These are phyloP conservation scores for Oreochromis aureus DNA, from an alignment of 2,113 vertebrate species.

Conservation along the genomic window DNA sequence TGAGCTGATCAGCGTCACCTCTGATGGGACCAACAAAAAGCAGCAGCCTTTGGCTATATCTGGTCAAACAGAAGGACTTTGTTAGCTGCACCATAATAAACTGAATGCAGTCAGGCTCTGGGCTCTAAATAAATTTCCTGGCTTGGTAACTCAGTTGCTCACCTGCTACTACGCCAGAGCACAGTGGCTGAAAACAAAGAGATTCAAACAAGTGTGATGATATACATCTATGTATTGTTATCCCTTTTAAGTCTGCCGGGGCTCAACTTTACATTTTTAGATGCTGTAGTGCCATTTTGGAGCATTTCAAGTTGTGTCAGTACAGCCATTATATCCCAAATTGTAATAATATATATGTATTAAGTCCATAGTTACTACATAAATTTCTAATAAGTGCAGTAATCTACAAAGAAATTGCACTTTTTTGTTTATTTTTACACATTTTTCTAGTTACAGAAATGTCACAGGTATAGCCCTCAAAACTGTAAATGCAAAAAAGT, in stretches of 20 bases:
- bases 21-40: constrained; percentile 43
- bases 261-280: neutral
- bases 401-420: neutral
- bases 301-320: neutral
- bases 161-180: constrained; percentile 23
- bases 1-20: neutral
- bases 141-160: constrained; percentile 39
- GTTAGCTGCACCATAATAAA: constrained; percentile 45
- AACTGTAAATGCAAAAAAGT: neutral
- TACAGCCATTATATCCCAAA: fast-evolving
- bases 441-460: neutral
- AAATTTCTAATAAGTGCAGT: fast-evolving
- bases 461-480: neutral
- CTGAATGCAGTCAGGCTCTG: constrained; percentile 30
- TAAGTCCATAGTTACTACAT: neutral
- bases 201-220: neutral
- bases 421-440: neutral
- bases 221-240: neutral
- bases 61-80: constrained; percentile 32
- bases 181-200: neutral
- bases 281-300: neutral
- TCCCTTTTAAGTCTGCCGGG: neutral
- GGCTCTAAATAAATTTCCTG: constrained; percentile 53
- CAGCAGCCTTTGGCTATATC: constrained; percentile 41
- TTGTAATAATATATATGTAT: neutral